Evolutionary conservation across 2,113 vertebrate species (phyloP), one percentile per base, ranked within the genome.

Genomic region (Pterophyllum scalare): DNA sequence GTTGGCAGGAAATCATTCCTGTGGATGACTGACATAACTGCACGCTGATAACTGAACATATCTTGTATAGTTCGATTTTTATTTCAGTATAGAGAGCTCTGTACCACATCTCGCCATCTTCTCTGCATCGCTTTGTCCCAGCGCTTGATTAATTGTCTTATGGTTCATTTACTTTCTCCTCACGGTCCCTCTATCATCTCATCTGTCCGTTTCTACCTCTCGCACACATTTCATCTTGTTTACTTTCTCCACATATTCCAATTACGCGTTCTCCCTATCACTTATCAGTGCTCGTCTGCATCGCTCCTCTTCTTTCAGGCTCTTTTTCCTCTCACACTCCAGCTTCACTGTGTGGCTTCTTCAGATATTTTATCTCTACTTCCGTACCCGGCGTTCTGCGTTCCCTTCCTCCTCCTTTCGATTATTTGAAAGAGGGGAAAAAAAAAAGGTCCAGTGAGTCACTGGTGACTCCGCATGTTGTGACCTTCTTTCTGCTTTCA

Each of bases 191-290:
- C 24, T 28, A 31, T 84, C 78, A 20, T 65, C 72, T 77, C 58
- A 33, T 75, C 17, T 59, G 26, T 35, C 43, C 24, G 10, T n/a
- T 31, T 31, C 4, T 15, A n/a, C 12, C 61, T n/a, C 15, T 17
- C 22, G 58, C 78, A 13, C 60, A 28, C 79, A 1, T 9, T 38
- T 59, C 49, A 40, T 80, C 70, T 8, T 5, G 54, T 79, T 82
- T 86, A 78, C 46, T 80, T 81, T 79, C 40, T 60, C 61, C 57
- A 31, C 59, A 75, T 76, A 4, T 19, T 83, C 52, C 64, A 46
- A 54, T 87, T 40, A 59, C 11, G 2, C 14, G 15, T 87, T 75
- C 80, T 60, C 61, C 0, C 70, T 3, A 0, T 54, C 58, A 11
- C 60, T 78, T 54, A 84, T 83, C 77, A 24, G 52, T 4, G 12